Evolutionary conservation across 2,888 invertebrate genomes (phyloP).

Genomic region (Busseola fusca): DNA sequence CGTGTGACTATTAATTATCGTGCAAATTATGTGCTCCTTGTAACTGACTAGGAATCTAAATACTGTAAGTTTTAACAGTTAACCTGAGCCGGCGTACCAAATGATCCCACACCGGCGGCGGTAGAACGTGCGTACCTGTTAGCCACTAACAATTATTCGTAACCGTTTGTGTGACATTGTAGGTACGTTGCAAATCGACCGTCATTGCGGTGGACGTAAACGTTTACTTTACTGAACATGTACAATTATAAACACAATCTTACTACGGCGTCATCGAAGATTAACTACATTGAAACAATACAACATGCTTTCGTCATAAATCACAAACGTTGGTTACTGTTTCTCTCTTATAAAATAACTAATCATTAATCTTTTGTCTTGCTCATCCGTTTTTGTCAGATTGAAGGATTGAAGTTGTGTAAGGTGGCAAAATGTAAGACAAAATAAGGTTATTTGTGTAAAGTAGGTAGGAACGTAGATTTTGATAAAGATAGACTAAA

Average conservation of each 20-base stretch:
- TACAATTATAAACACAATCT: slow-evolving; percentile 2
- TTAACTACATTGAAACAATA: slow-evolving; percentile 5
- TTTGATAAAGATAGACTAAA: background rate
- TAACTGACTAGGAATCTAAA: slow-evolving; percentile 21
- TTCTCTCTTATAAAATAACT: background rate
- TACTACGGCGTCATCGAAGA: background rate
- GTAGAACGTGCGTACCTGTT: slow-evolving; percentile 34
- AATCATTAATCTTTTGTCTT: background rate
- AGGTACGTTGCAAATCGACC: slow-evolving; percentile 33
- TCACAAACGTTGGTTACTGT: background rate
- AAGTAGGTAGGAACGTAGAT: background rate
- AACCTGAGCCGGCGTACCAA: slow-evolving; percentile 29
- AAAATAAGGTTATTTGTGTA: background rate
- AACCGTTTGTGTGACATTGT: slow-evolving; percentile 15
- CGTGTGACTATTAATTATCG: background rate
- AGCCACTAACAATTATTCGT: slow-evolving; percentile 49
- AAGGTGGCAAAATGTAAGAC: background rate
- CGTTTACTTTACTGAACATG: slow-evolving; percentile 14
- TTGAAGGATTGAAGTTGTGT: background rate
- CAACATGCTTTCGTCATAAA: slow-evolving; percentile 4
- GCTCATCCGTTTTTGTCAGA: background rate
- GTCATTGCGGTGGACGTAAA: slow-evolving; percentile 28
- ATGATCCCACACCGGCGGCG: slow-evolving; percentile 28
- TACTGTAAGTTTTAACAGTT: slow-evolving; percentile 8
- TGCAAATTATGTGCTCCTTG: background rate